phyloP scores from a whole-genome alignment of 1,140 invertebrate species.

The Araneus ventricosus region DNA sequence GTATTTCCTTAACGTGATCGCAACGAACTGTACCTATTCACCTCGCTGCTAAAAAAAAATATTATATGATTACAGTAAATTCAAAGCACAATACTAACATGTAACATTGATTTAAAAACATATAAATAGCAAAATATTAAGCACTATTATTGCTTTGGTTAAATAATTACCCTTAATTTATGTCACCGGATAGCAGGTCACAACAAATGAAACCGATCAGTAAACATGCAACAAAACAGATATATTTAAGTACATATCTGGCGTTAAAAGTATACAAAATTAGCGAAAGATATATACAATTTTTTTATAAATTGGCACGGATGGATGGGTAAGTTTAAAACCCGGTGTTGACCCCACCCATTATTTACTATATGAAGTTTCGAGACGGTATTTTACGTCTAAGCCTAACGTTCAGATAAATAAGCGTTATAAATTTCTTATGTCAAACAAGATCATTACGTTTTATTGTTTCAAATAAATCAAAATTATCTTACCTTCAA shows the following conservation, averaged over 20 bases:
- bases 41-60: too few relatives aligned
- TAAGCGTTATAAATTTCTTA: neutral
- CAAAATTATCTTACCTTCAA: conserved; percentile 53
- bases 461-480: conserved; percentile 3
- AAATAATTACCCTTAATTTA: neutral
- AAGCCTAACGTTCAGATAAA: conserved; percentile 51
- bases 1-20: too few relatives aligned
- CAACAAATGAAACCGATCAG: neutral
- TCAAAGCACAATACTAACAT: too few relatives aligned
- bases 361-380: conserved; percentile 55
- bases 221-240: neutral
- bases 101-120: too few relatives aligned
- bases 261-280: neutral
- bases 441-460: neutral
- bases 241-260: neutral
- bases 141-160: neutral
- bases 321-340: conserved; percentile 62
- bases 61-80: too few relatives aligned
- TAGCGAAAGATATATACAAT: neutral
- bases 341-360: conserved; percentile 74
- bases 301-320: conserved; percentile 5
- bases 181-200: neutral
- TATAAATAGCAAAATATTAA: neutral
- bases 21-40: too few relatives aligned
- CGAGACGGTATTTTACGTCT: neutral